A percentile compares a stretch with the other conserved stretches of the same genome.
These are phyloP conservation scores for Drosophila obscura DNA, from an alignment of 1,140 invertebrate species.

Conservation along the genomic window DNA sequence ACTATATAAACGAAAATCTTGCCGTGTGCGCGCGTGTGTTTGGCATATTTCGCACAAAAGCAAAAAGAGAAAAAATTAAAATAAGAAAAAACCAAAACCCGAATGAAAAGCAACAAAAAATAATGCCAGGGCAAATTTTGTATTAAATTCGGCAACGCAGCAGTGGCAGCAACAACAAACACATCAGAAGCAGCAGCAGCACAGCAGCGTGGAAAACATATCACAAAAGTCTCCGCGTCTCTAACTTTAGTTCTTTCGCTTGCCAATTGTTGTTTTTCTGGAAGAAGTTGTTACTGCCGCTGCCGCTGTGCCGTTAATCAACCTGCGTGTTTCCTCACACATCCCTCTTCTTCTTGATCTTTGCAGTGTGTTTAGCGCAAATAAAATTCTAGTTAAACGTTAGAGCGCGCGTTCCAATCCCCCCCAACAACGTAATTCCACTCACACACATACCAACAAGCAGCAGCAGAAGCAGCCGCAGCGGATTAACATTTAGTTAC, in stretches of 20 bases:
- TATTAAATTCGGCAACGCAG: constrained; percentile 64
- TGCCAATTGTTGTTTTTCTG: constrained; percentile 21
- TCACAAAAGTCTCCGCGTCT: constrained; percentile 36
- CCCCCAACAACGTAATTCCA: constrained; percentile 62
- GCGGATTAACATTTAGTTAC: constrained; percentile 79
- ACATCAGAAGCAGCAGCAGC: constrained; percentile 34
- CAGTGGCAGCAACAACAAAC: constrained; percentile 48
- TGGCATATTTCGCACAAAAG: constrained; percentile 76
- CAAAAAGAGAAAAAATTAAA: constrained; percentile 48
- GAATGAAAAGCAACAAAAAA: constrained; percentile 51
- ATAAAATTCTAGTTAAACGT: constrained; percentile 48
- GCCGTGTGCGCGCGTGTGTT: constrained; percentile 77
- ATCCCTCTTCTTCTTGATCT: constrained; percentile 41
- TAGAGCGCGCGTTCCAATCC: constrained; percentile 53
- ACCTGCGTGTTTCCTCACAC: constrained; percentile 3
- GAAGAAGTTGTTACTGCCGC: constrained; percentile 2
- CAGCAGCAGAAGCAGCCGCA: constrained; percentile 58
- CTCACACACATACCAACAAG: constrained; percentile 74
- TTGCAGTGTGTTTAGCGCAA: constrained; percentile 53
- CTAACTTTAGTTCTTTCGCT: constrained; percentile 26
- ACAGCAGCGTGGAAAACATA: constrained; percentile 57
- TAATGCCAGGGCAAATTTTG: constrained; percentile 66
- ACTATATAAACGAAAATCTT: constrained; percentile 66
- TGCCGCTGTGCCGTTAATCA: background rate
- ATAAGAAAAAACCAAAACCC: constrained; percentile 44